Base-by-base conservation (phyloP, 1,140 invertebrate genomes). In the Tyrophagus putrescentiae region DNA sequence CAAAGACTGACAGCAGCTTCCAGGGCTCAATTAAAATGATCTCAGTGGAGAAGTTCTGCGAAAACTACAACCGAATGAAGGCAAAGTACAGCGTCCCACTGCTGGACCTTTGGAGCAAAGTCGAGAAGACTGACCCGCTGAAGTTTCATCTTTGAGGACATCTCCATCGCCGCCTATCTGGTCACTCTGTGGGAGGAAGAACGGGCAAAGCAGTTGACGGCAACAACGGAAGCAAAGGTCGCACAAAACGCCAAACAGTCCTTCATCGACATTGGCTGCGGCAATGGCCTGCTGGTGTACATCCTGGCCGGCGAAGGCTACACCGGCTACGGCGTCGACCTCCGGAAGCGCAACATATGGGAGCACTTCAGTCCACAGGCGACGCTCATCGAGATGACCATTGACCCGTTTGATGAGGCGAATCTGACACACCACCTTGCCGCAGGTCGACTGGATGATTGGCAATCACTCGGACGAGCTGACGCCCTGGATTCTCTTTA, bases 401-500 rank as follows among this genome's bases (percentile, higher is more conserved):
- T 65, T 45, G 78, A 77, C 60, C 86, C 87, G 29, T 82, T 81
- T 31, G 77, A 80, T 61, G 13, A 16, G 41, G 1, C n/a, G 54
- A 61, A 28, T 61, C 71, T 79, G n/a, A n/a, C n/a, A n/a, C 34
- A 75, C 76, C 50, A 68, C 80, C n/a, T 89, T 84, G 69, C 80
- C 82, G 25, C 76, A 63, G n/a, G 63, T 61, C 64, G 87, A 95
- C 70, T 98, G 92, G 90, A 72, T 98, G 13, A 93, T 98, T 72
- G 94, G 95, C 41, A 98, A 98, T 77, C 95, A 98, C 76, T 94
- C 91, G 39, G 95, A 98, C 77, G 94, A 98, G 71, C 72, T 98
- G 5, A 96, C 93, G 29, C 92, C 94, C 5, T 98, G 94, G 93
- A 84, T 98, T 65, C 92, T 94, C 33, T 82, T 97, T 1, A 82